Evolutionary conservation across 1,140 invertebrate species (phyloP).

Genomic region (Chionoecetes opilio): DNA sequence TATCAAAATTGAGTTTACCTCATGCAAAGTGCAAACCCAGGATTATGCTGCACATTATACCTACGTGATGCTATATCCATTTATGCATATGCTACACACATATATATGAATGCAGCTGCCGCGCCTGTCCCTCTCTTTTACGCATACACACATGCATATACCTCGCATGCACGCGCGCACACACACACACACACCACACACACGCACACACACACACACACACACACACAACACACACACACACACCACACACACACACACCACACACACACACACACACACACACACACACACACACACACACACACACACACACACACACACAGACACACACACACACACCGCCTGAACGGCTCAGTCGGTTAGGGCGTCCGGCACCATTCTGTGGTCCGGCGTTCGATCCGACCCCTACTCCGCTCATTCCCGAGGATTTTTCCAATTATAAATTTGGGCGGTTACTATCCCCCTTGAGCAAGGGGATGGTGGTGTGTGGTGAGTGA

Average conservation of each 20-base stretch:
- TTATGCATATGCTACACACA: slow-evolving; percentile 47
- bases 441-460: too few species aligned
- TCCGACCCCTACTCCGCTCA: too few species aligned
- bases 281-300: not conserved
- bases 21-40: slow-evolving; percentile 62
- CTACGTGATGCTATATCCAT: slow-evolving; percentile 53
- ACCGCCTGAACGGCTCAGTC: too few species aligned
- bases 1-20: slow-evolving; percentile 63
- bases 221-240: too few species aligned
- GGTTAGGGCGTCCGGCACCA: too few species aligned
- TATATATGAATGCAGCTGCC: slow-evolving; percentile 48
- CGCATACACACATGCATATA: not conserved
- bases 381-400: too few species aligned
- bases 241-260: too few species aligned
- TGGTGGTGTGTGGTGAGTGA: too few species aligned
- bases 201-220: too few species aligned
- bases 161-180: not conserved
- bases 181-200: too few species aligned
- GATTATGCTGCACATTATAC: slow-evolving; percentile 62
- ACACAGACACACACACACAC: slow-evolving; percentile 49
- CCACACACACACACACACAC: not conserved
- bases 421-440: too few species aligned
- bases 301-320: not conserved
- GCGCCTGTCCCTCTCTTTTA: not conserved
- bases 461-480: too few species aligned